Base-by-base conservation (phyloP, 2,113 vertebrate species). In the Galemys pyrenaicus region DNA sequence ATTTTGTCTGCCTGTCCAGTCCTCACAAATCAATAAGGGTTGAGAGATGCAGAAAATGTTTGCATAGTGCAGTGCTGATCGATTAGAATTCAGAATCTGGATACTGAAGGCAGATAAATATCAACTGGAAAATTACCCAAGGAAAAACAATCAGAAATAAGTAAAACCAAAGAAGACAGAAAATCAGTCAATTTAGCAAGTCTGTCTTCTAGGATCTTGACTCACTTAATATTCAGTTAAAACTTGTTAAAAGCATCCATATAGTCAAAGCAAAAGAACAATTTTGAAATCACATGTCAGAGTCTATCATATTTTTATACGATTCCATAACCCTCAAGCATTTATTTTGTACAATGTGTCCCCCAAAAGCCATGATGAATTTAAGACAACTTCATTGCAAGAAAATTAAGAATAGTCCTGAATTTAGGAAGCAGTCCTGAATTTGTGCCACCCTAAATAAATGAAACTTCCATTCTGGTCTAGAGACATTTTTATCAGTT, bases 271-370 rank as follows among this genome's bases (percentile, higher is more conserved):
- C 54, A 87, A 32, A 96, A 16, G 1, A 35, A 22, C 44, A 51
- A 91, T 95, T 96, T 97, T 96, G 81, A 96, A 97, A 97, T 87
- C 32, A 37, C 71, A 78, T 67, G 35, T 60, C 64, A 81, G 70
- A 95, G 32, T 39, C 11, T 82, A 49, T 81, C 62, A 12, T n/a
- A 49, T 92, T 90, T 73, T 71, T 41, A 88, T 39, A 67, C 6
- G 88, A 44, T 84, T 87, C 51, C n/a, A 54, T 46, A 78, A 84
- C 37, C 2, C 11, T 35, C 44, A 74, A 92, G 51, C 37, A 68
- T 77, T 94, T 94, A 41, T 49, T 92, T 44, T 82, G 24, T 39
- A 16, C 9, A 32, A 30, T 85, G 37, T 77, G 77, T 5, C n/a
- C 17, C 26, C 46, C 37, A 86, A 44, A n/a, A 62, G n/a, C n/a